Evolutionary conservation across 1,140 invertebrate genomes (phyloP).

Genomic region (Ceratina japonica): DNA sequence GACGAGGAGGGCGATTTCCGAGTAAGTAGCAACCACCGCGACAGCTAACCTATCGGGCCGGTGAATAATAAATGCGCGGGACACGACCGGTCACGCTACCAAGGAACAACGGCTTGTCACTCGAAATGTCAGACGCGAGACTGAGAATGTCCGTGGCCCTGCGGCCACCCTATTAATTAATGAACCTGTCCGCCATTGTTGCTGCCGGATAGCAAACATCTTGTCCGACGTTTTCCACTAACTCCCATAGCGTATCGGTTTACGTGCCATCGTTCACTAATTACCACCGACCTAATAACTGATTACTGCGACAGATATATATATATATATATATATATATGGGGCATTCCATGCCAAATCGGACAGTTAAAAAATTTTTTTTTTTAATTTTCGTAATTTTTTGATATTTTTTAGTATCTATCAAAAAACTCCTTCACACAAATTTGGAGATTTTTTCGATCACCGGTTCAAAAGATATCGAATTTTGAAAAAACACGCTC

Average conservation of each 20-base stretch:
- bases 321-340: too few species aligned
- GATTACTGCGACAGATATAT: background rate
- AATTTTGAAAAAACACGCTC: too few species aligned
- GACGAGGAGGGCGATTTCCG: slow-evolving; percentile 70
- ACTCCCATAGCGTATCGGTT: slow-evolving; percentile 9
- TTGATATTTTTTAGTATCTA: too few species aligned
- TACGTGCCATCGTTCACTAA: slow-evolving; percentile 31
- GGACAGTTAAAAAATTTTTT: too few species aligned
- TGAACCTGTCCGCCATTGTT: slow-evolving; percentile 69
- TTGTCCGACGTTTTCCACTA: slow-evolving; percentile 47
- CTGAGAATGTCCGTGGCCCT: slow-evolving; percentile 61
- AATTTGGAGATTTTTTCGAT: too few species aligned
- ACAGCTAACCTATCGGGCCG: slow-evolving; percentile 74
- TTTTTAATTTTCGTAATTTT: too few species aligned
- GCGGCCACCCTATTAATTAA: slow-evolving; percentile 76
- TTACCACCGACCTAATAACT: slow-evolving; percentile 14
- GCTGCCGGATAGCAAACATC: slow-evolving; percentile 48
- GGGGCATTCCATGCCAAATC: too few species aligned
- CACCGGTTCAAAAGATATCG: too few species aligned
- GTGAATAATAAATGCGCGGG: slow-evolving; percentile 78
- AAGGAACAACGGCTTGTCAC: slow-evolving; percentile 76
- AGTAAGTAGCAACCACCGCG: slow-evolving; percentile 72
- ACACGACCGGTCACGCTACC: slow-evolving; percentile 76
- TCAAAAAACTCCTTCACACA: too few species aligned
- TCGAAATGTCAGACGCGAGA: slow-evolving; percentile 76